Base-by-base conservation (phyloP, 2,888 invertebrate species). In the Heliconius charithonia region DNA sequence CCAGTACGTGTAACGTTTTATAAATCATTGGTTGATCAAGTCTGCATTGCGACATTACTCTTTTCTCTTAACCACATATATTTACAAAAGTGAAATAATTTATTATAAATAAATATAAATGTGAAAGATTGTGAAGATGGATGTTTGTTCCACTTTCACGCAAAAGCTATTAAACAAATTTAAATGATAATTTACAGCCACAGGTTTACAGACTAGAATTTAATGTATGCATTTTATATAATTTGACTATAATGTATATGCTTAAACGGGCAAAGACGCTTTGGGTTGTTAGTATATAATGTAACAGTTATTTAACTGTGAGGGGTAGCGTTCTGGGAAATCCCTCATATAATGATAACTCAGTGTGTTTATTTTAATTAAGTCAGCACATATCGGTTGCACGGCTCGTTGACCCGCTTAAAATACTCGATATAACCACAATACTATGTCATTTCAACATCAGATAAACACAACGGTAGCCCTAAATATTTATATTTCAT, bases 31-130 rank as follows among this genome's bases (percentile, higher is more conserved):
- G 25, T 63, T 19, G 62, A 63, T 73, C 37, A 73, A 73, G 62
- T 37, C 71, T 71, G 73, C 73, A 73, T 41, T 63, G 63, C 63
- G 73, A 73, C 73, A 63, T 62, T 59, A 62, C 19, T 73, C 59
- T 37, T 37, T 51, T 56, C 13, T 19, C 37, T 32, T 32, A 29
- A 29, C n/a, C 59, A 56, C 22, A 19, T 66, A 22, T 66, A 66
- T 66, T 32, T 32, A 66, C 19, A 32, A 37, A 12, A 37, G 3
- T 10, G 12, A n/a, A 37, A 66, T 37, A 66, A 22, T 29, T 37
- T 45, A 19, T 19, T 19, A 45, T 3, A 45, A 45, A 10, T 37
- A 37, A 37, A 10, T 37, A 37, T 37, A 37, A 37, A 37, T 37
- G 10, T 37, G 2, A 10, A 37, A 37, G 1, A 9, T 37, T 37